Evolutionary conservation across 2,797 vertebrate genomes (phyloP), one percentile per base, ranked within the genome.

Genomic region (Nannoperca australis): DNA sequence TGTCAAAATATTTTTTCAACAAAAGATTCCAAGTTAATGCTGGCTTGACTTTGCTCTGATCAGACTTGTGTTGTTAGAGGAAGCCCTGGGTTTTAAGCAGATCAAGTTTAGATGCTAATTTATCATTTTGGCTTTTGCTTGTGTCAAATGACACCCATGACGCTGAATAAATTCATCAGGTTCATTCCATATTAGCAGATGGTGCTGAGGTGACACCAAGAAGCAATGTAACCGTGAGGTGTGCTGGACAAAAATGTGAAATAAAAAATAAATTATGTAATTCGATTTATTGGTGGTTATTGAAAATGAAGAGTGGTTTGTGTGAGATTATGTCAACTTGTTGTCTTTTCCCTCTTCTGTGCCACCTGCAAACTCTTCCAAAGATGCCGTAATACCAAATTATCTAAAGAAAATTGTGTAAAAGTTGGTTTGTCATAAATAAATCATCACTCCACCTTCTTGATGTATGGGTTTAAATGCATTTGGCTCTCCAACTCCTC

Each of bases 401-500:
- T 30, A 65, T 76, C 42, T 38, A 56, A 54, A 56, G 58, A 81
- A 64, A 64, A 73, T 30, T 63, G 65, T 58, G 72, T 47, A 42
- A 60, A 75, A 36, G 50, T 51, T 42, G 54, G 63, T 78, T 71
- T 78, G 63, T 82, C 76, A 79, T 66, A 72, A 83, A 88, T 82
- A 88, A 85, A 78, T 84, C 74, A 76, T 59, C 72, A 2, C 70
- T 86, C 50, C 14, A 6, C 79, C 68, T 67, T 76, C 58, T 82
- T 44, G 58, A 79, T 84, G 60, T 79, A 78, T 84, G 70, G 63
- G 51, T 84, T 87, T 79, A 70, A 76, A 81, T 67, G 40, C 71
- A 12, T 45, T 90, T 89, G 89, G 86, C 89, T 89, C 75, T 27
- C 54, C 38, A 1, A 88, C 80, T 73, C 76, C 74, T 79, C 71